Conservation (phyloP, 2,888 invertebrate species). For the Ophion ventricosus region DNA sequence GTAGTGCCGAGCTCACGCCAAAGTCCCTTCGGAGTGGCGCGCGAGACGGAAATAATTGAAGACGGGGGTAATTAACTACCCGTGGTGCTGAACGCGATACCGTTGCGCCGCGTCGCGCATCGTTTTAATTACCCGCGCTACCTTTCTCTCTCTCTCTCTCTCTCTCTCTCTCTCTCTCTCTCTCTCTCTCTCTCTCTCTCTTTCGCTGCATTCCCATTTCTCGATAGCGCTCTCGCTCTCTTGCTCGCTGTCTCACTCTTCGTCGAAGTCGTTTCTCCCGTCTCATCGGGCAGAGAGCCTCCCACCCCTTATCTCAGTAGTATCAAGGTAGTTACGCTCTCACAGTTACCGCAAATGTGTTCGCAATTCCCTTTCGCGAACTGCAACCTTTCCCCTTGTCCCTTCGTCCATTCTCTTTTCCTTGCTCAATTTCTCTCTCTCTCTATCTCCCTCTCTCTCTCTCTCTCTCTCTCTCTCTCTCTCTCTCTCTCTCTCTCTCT, state of each 20-base stretch:
- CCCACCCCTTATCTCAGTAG: constrained; percentile 7
- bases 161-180: constrained; percentile 52
- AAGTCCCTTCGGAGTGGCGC: constrained; percentile 79
- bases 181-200: constrained; percentile 13
- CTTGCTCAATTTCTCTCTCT: constrained; percentile 21
- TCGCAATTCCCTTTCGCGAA: constrained; percentile 36
- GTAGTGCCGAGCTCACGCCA: constrained; percentile 46
- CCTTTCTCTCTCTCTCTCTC: constrained; percentile 11
- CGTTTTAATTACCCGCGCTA: constrained; percentile 65
- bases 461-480: too few relatives aligned
- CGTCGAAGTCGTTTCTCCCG: constrained; percentile 38
- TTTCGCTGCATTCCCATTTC: constrained; percentile 16
- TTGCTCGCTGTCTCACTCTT: constrained; percentile 30
- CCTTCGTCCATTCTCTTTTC: background rate
- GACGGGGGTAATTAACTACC: constrained; percentile 81
- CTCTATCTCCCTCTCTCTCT: constrained; percentile 1
- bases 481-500: too few relatives aligned
- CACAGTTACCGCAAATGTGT: constrained; percentile 31
- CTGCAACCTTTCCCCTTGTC: background rate
- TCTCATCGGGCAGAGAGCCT: constrained; percentile 57
- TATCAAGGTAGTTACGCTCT: constrained; percentile 38
- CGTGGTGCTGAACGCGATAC: constrained; percentile 61
- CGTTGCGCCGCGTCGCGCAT: constrained; percentile 59
- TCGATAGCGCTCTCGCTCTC: constrained; percentile 24
- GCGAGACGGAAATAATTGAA: constrained; percentile 80